phyloP scores from a whole-genome alignment of 2,797 vertebrate species.

The Pitangus sulphuratus region DNA sequence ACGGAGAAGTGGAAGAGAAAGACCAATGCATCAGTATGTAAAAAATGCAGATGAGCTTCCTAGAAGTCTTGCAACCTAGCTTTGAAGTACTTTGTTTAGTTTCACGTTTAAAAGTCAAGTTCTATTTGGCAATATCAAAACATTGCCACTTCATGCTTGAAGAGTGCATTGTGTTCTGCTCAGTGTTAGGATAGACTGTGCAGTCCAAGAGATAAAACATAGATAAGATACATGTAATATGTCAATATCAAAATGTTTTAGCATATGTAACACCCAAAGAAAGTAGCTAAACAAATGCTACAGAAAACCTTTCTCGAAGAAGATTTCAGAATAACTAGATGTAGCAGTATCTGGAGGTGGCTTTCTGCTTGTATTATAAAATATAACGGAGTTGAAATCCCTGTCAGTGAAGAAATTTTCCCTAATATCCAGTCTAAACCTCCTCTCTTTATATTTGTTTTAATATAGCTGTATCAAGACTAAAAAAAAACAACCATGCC shows the following conservation, averaged over 20 bases:
- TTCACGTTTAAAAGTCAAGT: neutral
- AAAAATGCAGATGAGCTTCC: neutral
- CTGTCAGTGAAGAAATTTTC: no score
- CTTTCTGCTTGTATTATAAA: neutral
- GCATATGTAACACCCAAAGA: neutral
- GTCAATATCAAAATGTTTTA: neutral
- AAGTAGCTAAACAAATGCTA: neutral
- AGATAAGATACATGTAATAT: neutral
- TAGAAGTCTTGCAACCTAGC: neutral
- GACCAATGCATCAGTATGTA: slow-evolving; percentile 81
- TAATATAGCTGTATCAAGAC: neutral
- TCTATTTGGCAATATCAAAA: neutral
- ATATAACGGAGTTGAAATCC: no score
- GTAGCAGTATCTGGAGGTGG: slow-evolving; percentile 5
- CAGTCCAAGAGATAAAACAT: neutral
- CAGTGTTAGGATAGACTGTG: neutral
- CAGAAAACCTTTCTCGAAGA: neutral
- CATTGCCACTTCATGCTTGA: neutral
- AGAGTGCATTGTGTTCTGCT: neutral
- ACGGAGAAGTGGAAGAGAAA: slow-evolving; percentile 76
- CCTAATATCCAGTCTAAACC: neutral
- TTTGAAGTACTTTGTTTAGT: neutral
- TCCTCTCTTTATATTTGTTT: neutral
- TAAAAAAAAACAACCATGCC: neutral
- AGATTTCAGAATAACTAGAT: neutral